A percentile compares a stretch with the other conserved stretches of the same genome.
phyloP scores from a whole-genome alignment of 1,140 invertebrate genomes.

The Dinothrombium tinctorium region DNA sequence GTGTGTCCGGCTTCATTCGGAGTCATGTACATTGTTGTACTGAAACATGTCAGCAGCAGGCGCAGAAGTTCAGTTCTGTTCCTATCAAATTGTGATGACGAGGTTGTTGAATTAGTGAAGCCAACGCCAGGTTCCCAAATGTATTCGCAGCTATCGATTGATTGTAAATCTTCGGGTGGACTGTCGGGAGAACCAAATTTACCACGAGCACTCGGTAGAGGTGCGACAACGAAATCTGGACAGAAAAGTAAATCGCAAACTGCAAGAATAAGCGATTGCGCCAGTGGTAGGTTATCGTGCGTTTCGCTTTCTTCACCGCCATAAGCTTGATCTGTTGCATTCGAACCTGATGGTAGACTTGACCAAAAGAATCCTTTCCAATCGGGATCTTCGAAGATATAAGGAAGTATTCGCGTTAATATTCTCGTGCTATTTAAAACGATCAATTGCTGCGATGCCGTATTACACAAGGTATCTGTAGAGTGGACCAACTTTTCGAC shows the following conservation, averaged over 20 bases:
- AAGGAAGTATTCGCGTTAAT: conserved; percentile 79
- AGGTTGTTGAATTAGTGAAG: conserved; percentile 34
- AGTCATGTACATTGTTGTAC: conserved; percentile 85
- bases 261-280: conserved; percentile 74
- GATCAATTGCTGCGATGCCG: conserved; percentile 80
- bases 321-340: neutral
- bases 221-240: conserved; percentile 84
- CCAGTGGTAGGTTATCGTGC: conserved; percentile 19
- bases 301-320: neutral
- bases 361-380: conserved; percentile 99
- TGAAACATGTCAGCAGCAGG: conserved; percentile 80
- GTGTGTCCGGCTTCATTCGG: conserved; percentile 25
- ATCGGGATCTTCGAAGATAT: conserved; percentile 92
- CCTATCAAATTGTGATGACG: conserved; percentile 43
- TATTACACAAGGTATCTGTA: conserved; percentile 76
- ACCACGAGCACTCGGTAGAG: conserved; percentile 1
- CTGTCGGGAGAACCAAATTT: conserved; percentile 6
- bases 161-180: conserved; percentile 71
- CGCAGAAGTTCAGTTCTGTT: conserved; percentile 81
- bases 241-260: conserved; percentile 91
- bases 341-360: conserved; percentile 37
- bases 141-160: conserved; percentile 95
- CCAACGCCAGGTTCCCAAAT: conserved; percentile 99
- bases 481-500: conserved; percentile 84
- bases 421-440: conserved; percentile 83